Evolutionary conservation across 2,113 vertebrate genomes (phyloP).

Genomic region (Alligator sinensis): DNA sequence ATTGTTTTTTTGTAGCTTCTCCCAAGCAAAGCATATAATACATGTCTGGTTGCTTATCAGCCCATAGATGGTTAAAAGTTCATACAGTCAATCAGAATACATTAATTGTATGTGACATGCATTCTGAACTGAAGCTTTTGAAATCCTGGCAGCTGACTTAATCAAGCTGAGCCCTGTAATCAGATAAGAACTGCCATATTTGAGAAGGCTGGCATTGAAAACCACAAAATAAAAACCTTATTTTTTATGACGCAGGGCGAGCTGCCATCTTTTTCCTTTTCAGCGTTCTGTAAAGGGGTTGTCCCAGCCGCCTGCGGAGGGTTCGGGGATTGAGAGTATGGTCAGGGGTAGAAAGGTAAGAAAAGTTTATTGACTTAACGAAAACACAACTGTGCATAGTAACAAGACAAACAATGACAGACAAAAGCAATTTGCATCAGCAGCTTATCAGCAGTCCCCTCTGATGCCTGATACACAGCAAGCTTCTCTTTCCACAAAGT

Average conservation of each 20-base stretch:
- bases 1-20: not conserved
- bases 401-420: too few species aligned
- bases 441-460: too few species aligned
- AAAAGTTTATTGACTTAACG: too few species aligned
- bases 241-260: not conserved
- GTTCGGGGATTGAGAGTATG: too few species aligned
- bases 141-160: not conserved
- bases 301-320: too few species aligned
- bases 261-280: not conserved
- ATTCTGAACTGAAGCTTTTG: not conserved
- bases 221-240: not conserved
- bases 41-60: not conserved
- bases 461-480: too few species aligned
- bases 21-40: not conserved
- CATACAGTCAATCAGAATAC: accelerated
- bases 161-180: not conserved
- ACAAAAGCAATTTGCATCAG: too few species aligned
- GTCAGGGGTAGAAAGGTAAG: too few species aligned
- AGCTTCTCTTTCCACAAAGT: too few species aligned
- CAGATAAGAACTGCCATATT: not conserved
- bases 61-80: not conserved
- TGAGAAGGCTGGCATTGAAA: not conserved
- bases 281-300: not conserved
- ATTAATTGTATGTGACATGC: not conserved
- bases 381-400: too few species aligned